phyloP scores from a whole-genome alignment of 2,797 vertebrate genomes.

The Phyllotis vaccarum region DNA sequence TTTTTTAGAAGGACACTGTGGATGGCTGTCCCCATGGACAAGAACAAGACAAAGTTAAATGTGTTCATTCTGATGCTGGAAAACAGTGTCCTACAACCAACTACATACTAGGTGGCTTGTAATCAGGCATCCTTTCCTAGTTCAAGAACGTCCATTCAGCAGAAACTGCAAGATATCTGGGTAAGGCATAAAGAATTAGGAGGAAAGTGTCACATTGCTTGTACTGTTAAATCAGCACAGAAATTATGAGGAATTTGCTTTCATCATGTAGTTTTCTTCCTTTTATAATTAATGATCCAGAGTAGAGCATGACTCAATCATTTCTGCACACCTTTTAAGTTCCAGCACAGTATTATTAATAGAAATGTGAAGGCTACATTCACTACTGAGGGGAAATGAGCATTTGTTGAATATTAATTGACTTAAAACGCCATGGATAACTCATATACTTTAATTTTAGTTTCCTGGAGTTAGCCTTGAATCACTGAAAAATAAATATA shows the following conservation, averaged over 20 bases:
- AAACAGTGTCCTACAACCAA: background rate
- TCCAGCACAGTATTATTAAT: background rate
- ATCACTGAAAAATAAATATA: background rate
- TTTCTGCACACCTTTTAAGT: background rate
- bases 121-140: background rate
- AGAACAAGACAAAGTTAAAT: background rate
- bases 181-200: constrained; percentile 11
- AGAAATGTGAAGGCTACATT: background rate
- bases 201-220: background rate
- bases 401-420: constrained; percentile 47
- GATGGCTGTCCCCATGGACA: background rate
- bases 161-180: background rate
- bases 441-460: constrained; percentile 61
- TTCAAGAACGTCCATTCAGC: background rate
- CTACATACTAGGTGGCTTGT: background rate
- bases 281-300: constrained; percentile 4
- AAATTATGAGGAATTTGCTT: background rate
- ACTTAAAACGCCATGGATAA: constrained; percentile 52
- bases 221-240: background rate
- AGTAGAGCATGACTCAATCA: constrained; percentile 66
- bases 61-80: constrained; percentile 1
- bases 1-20: background rate
- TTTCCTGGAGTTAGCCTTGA: constrained; percentile 40
- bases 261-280: background rate
- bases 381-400: background rate